Evolutionary conservation across 2,888 invertebrate genomes (phyloP), one percentile per base, ranked within the genome.

Genomic region (Pseudanteris insignis): DNA sequence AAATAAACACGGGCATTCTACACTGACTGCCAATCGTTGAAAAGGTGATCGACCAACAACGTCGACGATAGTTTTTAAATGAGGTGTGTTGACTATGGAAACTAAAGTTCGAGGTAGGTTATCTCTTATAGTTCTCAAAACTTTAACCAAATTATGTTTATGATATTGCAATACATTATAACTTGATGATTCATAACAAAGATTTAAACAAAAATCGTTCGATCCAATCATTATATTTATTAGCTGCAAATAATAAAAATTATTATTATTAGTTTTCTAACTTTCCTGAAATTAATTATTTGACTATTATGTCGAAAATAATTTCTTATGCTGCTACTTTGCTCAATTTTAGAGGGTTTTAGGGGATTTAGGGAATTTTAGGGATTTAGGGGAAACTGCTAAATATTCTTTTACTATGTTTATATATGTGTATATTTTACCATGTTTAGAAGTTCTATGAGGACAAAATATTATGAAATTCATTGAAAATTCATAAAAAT

Each of bases 31-130:
- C 0, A 81, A 15, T 2, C 78, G 63, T 62, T 86, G 87, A 0
- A 74, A 36, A 0, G 70, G 46, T 0, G 69, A 60, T 64, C 81
- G 72, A 2, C 79, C 79, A 2, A 63, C 73, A 1, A 83, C 70
- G 2, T 77, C 73, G 0, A 80, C 72, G 0, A 86, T 65, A 1
- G 79, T 51, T 18, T 76, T 72, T 21, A 86, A 70, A 68, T 81
- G 78, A 4, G 86, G 84, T 0, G 84, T 73, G 10, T 83, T 76
- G 11, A 86, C 76, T 8, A 88, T 63, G 64, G 84, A 84, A 0
- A 88, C 81, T 36, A 88, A 79, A 0, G 86, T 83, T 33, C 86
- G 81, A 1, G 88, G 87, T 58, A 88, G 77, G 75, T 86, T 82
- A 44, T 85, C 82, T 41, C 83, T 80, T 1, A 88, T 70, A 26